These are phyloP conservation scores for Ciona savignyi DNA, from an alignment of 23 tunicate species.

Conservation along the genomic window DNA sequence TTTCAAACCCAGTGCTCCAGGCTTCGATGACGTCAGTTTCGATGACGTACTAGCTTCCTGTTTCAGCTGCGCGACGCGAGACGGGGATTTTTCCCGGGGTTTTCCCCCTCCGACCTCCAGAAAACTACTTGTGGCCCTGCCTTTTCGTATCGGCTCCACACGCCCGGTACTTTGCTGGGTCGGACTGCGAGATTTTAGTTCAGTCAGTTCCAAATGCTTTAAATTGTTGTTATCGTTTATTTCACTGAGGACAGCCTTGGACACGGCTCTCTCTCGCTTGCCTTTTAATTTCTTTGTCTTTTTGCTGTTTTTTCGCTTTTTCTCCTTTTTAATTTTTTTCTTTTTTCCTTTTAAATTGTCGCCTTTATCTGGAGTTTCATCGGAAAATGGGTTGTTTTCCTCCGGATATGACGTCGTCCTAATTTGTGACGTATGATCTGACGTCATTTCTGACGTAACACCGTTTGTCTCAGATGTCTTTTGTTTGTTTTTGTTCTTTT, in stretches of 20 bases:
- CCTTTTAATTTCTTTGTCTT: conserved; percentile 14
- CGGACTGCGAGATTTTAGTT: not conserved
- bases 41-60: not conserved
- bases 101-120: not conserved
- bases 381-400: conserved; percentile 29
- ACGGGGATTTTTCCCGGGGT: not conserved
- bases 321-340: conserved; percentile 14
- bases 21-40: not conserved
- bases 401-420: conserved; percentile 17
- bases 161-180: not conserved
- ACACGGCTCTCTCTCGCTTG: conserved; percentile 46
- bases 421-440: not conserved
- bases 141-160: not conserved
- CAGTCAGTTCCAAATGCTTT: too few relatives aligned
- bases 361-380: conserved; percentile 1
- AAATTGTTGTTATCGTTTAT: not conserved
- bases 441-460: not conserved
- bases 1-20: not conserved
- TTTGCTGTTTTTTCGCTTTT: not conserved
- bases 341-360: conserved; percentile 3
- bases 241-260: conserved; percentile 15
- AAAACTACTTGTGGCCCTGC: not conserved
- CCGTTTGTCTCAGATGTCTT: too few relatives aligned
- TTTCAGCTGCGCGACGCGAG: not conserved
- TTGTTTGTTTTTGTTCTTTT: too few relatives aligned